Percentiles rank a stretch among this genome's conserved stretches.
Conservation (phyloP, 2,113 vertebrate species). For the Chionis minor region DNA sequence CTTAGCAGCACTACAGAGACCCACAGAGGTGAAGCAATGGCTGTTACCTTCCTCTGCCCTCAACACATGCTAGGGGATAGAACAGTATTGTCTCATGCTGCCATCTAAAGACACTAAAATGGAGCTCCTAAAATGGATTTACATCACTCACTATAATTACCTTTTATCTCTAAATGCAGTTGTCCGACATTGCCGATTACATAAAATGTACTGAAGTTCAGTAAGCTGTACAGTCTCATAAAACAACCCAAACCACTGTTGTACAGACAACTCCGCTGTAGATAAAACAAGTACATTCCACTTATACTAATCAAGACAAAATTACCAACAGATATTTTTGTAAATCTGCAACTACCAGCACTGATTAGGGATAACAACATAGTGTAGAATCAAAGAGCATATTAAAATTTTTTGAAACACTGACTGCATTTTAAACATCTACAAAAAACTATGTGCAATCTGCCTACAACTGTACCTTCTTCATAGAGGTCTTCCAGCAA, state of each 20-base stretch:
- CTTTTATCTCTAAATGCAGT: not conserved
- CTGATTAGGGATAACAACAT: not conserved
- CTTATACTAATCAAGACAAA: not conserved
- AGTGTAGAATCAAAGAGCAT: not conserved
- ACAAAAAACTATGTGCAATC: not conserved
- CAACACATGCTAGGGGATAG: not conserved
- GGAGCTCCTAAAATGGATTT: not conserved
- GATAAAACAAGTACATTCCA: not conserved
- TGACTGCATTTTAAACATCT: not conserved
- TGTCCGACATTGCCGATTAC: not conserved
- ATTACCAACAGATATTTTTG: not conserved
- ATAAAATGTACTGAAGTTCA: not conserved
- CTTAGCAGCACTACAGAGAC: not conserved
- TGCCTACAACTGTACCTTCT: conserved; percentile 78
- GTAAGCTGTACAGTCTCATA: not conserved
- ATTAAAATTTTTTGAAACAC: not conserved
- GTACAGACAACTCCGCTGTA: not conserved
- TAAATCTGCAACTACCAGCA: not conserved
- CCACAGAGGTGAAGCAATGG: accelerated
- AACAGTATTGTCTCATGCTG: not conserved
- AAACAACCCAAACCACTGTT: not conserved
- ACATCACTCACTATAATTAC: not conserved
- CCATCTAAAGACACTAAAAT: not conserved
- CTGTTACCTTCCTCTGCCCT: not conserved
- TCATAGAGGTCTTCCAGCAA: conserved; percentile 92